Percentiles rank a stretch among this genome's conserved stretches.
phyloP scores from a whole-genome alignment of 1,140 invertebrate species.

The Drosophila bipectinata region DNA sequence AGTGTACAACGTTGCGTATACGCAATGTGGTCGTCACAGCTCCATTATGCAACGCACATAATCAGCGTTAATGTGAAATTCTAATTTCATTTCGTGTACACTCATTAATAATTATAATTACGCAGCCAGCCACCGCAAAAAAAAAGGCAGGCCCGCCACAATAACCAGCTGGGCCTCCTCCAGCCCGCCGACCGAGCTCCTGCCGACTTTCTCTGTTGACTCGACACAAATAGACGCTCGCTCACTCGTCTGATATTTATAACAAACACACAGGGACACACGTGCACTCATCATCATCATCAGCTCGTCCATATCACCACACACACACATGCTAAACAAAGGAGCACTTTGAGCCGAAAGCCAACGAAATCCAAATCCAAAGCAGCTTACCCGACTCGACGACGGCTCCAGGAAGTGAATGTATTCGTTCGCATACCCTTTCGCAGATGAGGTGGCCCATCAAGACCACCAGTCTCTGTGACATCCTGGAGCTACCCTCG shows the following conservation, averaged over 20 bases:
- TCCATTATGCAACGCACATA: conserved; percentile 67
- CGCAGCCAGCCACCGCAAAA: conserved; percentile 28
- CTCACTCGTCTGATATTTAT: conserved; percentile 63
- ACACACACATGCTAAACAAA: conserved; percentile 54
- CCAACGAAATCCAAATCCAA: conserved; percentile 74
- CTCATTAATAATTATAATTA: conserved; percentile 78
- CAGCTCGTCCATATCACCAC: neutral
- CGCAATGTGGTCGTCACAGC: conserved; percentile 34
- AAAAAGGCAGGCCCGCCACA: conserved; percentile 4
- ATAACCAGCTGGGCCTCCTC: conserved; percentile 29
- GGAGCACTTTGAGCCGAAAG: conserved; percentile 55
- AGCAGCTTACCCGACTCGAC: conserved; percentile 43
- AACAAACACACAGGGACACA: conserved; percentile 42
- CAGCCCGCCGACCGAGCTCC: conserved; percentile 7
- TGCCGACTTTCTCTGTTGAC: conserved; percentile 45
- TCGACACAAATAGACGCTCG: conserved; percentile 52
- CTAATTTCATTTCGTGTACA: conserved; percentile 61
- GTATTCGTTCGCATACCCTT: neutral
- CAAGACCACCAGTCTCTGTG: conserved; percentile 11
- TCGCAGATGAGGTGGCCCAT: neutral
- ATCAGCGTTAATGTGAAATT: conserved; percentile 64
- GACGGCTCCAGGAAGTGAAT: neutral
- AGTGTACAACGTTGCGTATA: conserved; percentile 48
- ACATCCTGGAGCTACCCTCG: conserved; percentile 26
- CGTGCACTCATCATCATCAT: conserved; percentile 6